Percentiles rank a stretch among this genome's conserved stretches.
Evolutionary conservation across 2,797 vertebrate species (phyloP).

Genomic region (Fistularia tabacaria): DNA sequence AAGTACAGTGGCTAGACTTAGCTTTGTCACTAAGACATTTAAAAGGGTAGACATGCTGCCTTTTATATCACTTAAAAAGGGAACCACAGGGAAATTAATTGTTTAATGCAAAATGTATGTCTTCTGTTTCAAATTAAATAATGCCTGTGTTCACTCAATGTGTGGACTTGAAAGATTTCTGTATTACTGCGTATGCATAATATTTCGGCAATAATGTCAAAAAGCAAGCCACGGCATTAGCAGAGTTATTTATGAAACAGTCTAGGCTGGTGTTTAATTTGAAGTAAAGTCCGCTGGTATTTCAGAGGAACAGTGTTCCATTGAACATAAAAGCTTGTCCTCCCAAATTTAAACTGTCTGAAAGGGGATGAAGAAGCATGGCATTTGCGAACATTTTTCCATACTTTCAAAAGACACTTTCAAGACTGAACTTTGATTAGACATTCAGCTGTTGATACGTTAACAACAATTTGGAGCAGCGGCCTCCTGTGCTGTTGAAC

Average conservation of each 20-base stretch:
- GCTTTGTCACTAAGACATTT: no score
- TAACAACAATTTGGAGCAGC: conserved; percentile 39
- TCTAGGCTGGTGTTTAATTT: conserved; percentile 2
- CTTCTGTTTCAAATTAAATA: background rate
- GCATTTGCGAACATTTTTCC: background rate
- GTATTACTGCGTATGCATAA: background rate
- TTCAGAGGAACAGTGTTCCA: conserved; percentile 18
- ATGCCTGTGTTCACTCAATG: background rate
- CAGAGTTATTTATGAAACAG: conserved; percentile 7
- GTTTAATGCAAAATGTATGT: background rate
- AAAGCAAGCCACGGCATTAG: background rate
- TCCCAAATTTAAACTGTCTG: conserved; percentile 10
- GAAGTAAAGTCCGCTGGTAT: background rate
- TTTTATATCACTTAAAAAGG: no score
- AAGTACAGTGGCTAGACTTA: no score
- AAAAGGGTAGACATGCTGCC: no score
- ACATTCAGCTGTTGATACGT: conserved; percentile 37
- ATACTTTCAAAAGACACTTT: conserved; percentile 33
- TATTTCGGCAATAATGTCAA: background rate
- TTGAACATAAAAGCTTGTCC: conserved; percentile 9
- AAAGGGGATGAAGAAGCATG: conserved; percentile 16
- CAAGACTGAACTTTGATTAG: conserved; percentile 26
- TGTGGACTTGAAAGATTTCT: background rate
- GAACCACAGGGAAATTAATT: no score
- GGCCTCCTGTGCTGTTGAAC: conserved; percentile 49